Percentiles rank a stretch among this genome's conserved stretches.
Evolutionary conservation across 1,140 invertebrate species (phyloP).

Genomic region (Drepana arcuata): DNA sequence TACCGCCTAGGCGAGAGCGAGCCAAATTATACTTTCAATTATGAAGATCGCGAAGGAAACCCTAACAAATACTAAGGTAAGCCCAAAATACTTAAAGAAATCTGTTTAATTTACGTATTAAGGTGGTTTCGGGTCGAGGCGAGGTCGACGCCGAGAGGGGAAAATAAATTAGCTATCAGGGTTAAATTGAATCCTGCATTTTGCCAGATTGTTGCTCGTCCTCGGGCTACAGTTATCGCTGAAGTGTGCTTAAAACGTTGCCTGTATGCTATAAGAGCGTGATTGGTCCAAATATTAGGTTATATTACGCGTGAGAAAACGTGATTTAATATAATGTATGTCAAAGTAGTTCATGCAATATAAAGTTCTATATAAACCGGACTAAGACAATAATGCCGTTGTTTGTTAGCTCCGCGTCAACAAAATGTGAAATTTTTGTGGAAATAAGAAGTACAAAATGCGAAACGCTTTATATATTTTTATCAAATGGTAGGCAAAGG

Average conservation of each 20-base stretch:
- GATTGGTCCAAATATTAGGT: background rate
- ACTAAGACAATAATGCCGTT: too few relatives aligned
- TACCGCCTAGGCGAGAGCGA: too few relatives aligned
- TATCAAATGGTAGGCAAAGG: too few relatives aligned
- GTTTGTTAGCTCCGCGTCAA: too few relatives aligned
- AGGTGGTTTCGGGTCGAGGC: conserved; percentile 11
- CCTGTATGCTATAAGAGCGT: background rate
- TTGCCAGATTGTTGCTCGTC: conserved; percentile 20
- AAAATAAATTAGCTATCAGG: conserved; percentile 29
- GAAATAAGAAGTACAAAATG: too few relatives aligned
- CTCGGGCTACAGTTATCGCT: background rate
- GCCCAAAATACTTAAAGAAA: conserved; percentile 1
- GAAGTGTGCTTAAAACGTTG: background rate
- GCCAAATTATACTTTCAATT: too few relatives aligned
- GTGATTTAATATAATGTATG: too few relatives aligned
- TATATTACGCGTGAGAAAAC: background rate
- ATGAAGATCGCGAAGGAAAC: too few relatives aligned
- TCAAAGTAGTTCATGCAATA: too few relatives aligned
- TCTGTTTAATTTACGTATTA: conserved; percentile 4
- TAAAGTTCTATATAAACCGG: too few relatives aligned
- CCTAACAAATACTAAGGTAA: conserved; percentile 1
- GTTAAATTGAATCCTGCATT: conserved; percentile 25
- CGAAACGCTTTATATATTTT: too few relatives aligned
- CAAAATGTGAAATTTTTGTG: too few relatives aligned
- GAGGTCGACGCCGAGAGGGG: conserved; percentile 13